Base-by-base conservation (phyloP, 2,113 vertebrate genomes). In the Clinocottus analis region DNA sequence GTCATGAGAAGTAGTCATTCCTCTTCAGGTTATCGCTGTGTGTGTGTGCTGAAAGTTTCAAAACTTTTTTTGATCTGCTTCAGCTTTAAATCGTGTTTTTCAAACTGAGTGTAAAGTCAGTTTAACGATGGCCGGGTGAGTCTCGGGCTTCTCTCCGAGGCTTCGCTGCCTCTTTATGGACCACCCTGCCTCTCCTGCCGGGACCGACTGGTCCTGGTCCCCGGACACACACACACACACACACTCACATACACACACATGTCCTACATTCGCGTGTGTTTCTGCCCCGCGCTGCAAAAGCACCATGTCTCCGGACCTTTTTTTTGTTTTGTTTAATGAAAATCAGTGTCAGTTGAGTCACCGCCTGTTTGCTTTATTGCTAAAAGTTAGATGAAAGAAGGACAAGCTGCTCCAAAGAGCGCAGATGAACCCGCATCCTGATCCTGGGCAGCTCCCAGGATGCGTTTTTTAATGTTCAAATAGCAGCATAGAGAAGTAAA, bases 151-250 rank as follows among this genome's bases (percentile, higher is more conserved):
- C 56, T 53, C 35, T 45, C 64, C 29, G 63, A 21, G 4, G 45
- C 39, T 80, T 79, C 67, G 59, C 56, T 80, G 67, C 76, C 68
- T 49, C 53, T 53, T 47, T 33, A 63, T 45, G 66, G 82, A 77
- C 72, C 87, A 75, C 74, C 85, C 60, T 66, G 80, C 37, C 67
- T 56, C 76, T 80, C 14, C 85, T 61, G 72, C 66, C 74, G 53
- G 74, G 74, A 37, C 66, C 51, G 77, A 72, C 80, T 88, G 70
- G 68, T 55, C 79, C 45, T 11, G 23, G 35, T 69, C 80, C 27
- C 64, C 72, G 75, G 72, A 47, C 64, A 19, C 16, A 51, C 6
- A 65, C 25, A 63, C n/a, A n/a, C n/a, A n/a, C 29, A 33, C 33
- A 33, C 33, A 33, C 33, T n/a, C 29, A 33, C 33, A 33, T 5